Base-by-base conservation (phyloP, 2,797 vertebrate species). In the Hoplostethus mediterraneus region DNA sequence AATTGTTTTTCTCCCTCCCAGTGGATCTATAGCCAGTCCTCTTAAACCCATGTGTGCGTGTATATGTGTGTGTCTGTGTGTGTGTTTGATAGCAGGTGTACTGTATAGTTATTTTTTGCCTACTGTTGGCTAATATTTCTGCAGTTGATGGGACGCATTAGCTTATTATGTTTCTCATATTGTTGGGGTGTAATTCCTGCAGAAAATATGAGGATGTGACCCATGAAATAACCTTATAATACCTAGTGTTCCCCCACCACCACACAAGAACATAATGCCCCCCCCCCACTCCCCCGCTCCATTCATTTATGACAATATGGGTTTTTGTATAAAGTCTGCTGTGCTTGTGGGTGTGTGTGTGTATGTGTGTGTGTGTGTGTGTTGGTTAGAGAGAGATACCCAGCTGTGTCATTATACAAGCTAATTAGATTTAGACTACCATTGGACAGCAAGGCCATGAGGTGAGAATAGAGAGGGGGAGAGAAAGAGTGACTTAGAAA, bases 371-470 rank as follows among this genome's bases (percentile, higher is more conserved):
- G 53, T 67, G 53, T 68, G 58, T 49, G 72, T 21, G 57, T 64
- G 76, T 28, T 28, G 28, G 28, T 28, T 28, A 59, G 64, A 56
- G 56, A 57, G 5, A 60, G 42, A 79, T 67, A 25, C 64, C 80
- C 77, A 89, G 77, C 84, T 90, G 87, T 69, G 81, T 76, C 67
- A 78, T 80, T 80, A 80, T 73, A 59, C 67, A 60, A 65, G 75
- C 71, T 87, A 83, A 90, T 90, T 86, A 71, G 73, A 81, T 85
- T 72, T 80, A 65, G 31, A 76, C 55, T 44, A 25, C 66, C 31
- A 52, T 45, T 57, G 76, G 77, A 76, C 60, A 66, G 65, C 59
- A 77, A 13, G 67, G 72, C 55, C 60, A 42, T 28, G 51, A 83
- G 69, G 59, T 71, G 63, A 78, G 40, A 69, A 76, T 5, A 17